These are phyloP conservation scores for Procavia capensis DNA, from an alignment of 2,113 vertebrate species.

Conservation along the genomic window DNA sequence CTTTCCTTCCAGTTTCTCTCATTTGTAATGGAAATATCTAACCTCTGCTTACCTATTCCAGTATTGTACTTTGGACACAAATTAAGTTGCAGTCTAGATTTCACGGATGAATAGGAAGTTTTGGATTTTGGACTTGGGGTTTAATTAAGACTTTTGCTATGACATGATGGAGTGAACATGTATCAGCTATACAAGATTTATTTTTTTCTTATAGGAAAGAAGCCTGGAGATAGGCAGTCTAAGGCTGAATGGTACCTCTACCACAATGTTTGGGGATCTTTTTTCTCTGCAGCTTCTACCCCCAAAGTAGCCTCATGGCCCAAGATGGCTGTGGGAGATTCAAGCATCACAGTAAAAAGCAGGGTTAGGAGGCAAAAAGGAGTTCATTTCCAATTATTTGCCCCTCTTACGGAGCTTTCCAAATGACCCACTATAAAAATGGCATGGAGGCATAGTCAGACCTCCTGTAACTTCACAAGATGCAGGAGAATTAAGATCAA, in stretches of 20 bases:
- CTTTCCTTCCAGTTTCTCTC: too few relatives aligned
- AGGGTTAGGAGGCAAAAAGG: background rate
- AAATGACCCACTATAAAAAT: background rate
- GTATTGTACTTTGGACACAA: too few relatives aligned
- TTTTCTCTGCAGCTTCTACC: background rate
- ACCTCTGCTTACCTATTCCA: too few relatives aligned
- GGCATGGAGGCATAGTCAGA: background rate
- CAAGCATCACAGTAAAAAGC: background rate
- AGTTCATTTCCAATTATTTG: background rate
- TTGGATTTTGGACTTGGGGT: too few relatives aligned
- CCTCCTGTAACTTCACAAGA: background rate
- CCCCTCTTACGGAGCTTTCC: background rate
- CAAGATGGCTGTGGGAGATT: background rate
- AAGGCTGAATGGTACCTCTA: background rate
- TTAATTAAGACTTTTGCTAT: too few relatives aligned
- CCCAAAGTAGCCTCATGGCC: background rate
- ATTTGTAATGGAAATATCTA: too few relatives aligned
- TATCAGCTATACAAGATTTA: background rate
- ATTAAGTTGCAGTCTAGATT: too few relatives aligned
- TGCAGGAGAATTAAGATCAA: background rate
- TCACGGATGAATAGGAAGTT: too few relatives aligned
- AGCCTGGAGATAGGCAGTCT: background rate
- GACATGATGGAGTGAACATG: too few relatives aligned
- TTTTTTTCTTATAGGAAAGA: background rate
- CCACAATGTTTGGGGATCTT: background rate